Evolutionary conservation across 2,888 invertebrate species (phyloP).

Genomic region (Rhingia rostrata): DNA sequence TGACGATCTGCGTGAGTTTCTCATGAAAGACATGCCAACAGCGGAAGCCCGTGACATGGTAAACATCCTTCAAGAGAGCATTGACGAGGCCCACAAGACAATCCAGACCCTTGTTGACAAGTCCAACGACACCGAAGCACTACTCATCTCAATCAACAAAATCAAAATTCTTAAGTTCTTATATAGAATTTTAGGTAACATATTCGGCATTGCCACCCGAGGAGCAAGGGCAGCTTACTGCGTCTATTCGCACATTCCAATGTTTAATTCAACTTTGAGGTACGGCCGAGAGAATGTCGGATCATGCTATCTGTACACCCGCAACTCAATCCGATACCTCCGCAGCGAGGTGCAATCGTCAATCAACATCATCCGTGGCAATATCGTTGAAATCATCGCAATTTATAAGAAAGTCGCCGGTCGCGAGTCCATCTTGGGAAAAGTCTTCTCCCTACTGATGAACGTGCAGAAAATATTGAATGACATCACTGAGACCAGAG

Average conservation of each 20-base stretch:
- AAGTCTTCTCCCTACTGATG: conserved; percentile 77
- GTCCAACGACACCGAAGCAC: conserved; percentile 16
- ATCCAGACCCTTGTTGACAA: conserved; percentile 18
- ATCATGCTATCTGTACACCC: conserved; percentile 35
- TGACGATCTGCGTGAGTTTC: not conserved
- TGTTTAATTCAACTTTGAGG: conserved; percentile 46
- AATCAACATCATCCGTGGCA: conserved; percentile 50
- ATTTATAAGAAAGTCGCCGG: conserved; percentile 79
- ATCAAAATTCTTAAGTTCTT: conserved; percentile 53
- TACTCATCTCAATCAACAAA: conserved; percentile 46
- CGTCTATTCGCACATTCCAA: conserved; percentile 41
- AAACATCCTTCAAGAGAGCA: conserved; percentile 44
- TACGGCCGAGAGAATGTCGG: conserved; percentile 35
- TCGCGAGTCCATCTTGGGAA: conserved; percentile 78
- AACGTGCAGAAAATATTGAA: conserved; percentile 77
- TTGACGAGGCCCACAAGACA: conserved; percentile 15
- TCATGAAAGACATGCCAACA: not conserved
- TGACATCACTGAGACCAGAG: conserved; percentile 42
- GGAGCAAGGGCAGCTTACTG: conserved; percentile 54
- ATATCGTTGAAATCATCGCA: conserved; percentile 76
- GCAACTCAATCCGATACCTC: conserved; percentile 15
- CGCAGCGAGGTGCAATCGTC: conserved; percentile 31
- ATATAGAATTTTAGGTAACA: conserved; percentile 14
- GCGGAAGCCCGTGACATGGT: conserved; percentile 44
- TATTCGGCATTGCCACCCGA: conserved; percentile 26